Percentiles rank a stretch among this genome's conserved stretches.
Evolutionary conservation across 2,113 vertebrate genomes (phyloP).

Genomic region (Gadus macrocephalus): DNA sequence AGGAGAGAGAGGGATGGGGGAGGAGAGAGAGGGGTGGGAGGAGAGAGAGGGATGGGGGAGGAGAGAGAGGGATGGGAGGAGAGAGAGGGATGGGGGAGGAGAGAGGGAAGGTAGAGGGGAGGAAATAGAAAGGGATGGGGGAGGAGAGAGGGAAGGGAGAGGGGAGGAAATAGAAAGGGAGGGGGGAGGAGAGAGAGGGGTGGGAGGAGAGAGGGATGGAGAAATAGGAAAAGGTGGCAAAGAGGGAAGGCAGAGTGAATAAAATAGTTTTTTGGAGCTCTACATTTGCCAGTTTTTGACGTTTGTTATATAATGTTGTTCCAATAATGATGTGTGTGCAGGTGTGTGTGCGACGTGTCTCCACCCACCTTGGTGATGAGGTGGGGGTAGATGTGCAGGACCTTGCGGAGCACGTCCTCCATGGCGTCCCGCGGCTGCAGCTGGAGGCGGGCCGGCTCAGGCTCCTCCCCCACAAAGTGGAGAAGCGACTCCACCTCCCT

Average conservation of each 20-base stretch:
- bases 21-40: no score
- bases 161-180: conserved; percentile 59
- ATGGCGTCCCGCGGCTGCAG: not conserved
- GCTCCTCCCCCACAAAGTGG: conserved; percentile 94
- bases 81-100: no score
- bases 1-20: no score
- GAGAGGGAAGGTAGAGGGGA: not conserved
- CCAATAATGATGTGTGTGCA: not conserved
- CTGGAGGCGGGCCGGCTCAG: conserved; percentile 66
- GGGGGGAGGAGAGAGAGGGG: conserved; percentile 76
- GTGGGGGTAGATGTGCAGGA: conserved; percentile 82
- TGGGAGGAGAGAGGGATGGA: not conserved
- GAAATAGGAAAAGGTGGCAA: not conserved
- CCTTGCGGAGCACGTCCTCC: conserved; percentile 74
- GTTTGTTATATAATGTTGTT: not conserved
- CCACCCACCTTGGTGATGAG: conserved; percentile 88
- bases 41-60: no score
- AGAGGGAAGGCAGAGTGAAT: no score
- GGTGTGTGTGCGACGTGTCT: not conserved
- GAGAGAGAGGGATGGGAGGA: no score
- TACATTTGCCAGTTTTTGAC: no score
- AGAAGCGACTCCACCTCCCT: conserved; percentile 93
- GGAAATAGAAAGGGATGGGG: not conserved
- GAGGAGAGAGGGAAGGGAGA: not conserved
- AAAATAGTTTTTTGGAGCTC: no score